A percentile compares a stretch with the other conserved stretches of the same genome.
Evolutionary conservation across 2,797 vertebrate species (phyloP).

Genomic region (Mus spretus): DNA sequence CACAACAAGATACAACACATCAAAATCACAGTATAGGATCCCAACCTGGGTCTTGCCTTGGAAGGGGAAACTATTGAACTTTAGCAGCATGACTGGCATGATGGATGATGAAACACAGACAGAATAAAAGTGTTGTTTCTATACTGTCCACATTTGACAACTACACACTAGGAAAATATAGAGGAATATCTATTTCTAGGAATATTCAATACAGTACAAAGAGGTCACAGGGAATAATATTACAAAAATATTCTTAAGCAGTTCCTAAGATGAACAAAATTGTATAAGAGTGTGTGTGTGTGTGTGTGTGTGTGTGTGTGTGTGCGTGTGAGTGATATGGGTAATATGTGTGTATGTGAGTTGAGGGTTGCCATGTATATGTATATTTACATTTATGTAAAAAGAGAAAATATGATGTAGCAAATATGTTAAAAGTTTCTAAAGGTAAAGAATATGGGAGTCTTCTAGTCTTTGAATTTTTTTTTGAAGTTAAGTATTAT

Average conservation of each 20-base stretch:
- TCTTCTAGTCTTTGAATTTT: not conserved
- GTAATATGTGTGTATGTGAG: not conserved
- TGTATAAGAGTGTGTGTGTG: not conserved
- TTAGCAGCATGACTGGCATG: not conserved
- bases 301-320: not conserved
- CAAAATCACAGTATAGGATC: not conserved
- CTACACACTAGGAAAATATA: not conserved
- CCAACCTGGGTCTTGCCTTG: not conserved
- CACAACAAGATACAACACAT: not conserved
- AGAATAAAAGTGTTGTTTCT: not conserved
- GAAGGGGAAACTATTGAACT: not conserved
- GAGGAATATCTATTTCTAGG: not conserved
- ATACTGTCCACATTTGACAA: slow-evolving; percentile 35
- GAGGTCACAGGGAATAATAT: not conserved
- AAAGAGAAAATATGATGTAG: not conserved
- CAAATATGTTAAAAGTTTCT: slow-evolving; percentile 39
- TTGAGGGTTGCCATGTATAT: not conserved
- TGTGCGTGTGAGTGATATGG: not conserved
- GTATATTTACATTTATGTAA: not conserved
- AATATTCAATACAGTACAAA: slow-evolving; percentile 1
- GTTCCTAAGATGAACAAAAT: slow-evolving; percentile 20
- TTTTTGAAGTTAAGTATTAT: slow-evolving; percentile 11
- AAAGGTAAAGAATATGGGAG: not conserved
- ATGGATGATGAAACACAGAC: not conserved
- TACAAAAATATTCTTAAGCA: not conserved